Percentiles rank a stretch among this genome's conserved stretches.
phyloP scores from a whole-genome alignment of 2,888 invertebrate genomes.

The Ophioninae sp. region DNA sequence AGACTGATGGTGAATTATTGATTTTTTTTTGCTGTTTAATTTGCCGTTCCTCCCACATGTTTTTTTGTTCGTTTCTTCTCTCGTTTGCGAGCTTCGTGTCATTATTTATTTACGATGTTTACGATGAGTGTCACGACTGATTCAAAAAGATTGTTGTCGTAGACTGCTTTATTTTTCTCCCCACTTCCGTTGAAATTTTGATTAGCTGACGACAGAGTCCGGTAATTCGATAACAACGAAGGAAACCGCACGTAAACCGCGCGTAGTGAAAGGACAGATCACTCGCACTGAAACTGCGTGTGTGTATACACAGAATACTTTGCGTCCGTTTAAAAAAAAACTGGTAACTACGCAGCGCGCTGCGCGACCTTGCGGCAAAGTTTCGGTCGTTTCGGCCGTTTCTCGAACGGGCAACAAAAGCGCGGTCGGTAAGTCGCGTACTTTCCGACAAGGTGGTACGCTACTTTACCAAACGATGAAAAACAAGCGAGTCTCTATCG shows the following conservation, averaged over 20 bases:
- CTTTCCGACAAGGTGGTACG: not conserved
- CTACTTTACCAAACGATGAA: not conserved
- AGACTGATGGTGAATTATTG: slow-evolving; percentile 75
- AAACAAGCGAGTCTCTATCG: not conserved
- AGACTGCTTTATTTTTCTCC: not conserved
- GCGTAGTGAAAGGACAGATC: slow-evolving; percentile 40
- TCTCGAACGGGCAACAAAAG: not conserved
- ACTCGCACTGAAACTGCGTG: not conserved
- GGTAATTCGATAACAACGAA: slow-evolving; percentile 32
- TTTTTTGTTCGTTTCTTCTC: slow-evolving; percentile 1
- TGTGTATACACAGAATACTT: not conserved
- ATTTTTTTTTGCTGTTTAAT: slow-evolving; percentile 74
- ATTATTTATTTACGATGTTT: not conserved
- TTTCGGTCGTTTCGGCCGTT: too few relatives aligned
- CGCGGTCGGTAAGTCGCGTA: not conserved
- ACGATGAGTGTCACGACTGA: not conserved
- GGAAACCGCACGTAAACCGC: slow-evolving; percentile 11
- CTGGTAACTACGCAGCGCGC: not conserved
- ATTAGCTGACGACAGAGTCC: slow-evolving; percentile 13
- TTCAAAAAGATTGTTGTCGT: slow-evolving; percentile 7
- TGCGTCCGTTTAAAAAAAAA: not conserved
- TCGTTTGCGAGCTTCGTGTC: not conserved
- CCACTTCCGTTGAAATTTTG: slow-evolving; percentile 2
- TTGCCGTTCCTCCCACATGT: slow-evolving; percentile 15
- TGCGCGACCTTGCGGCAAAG: not conserved